Evolutionary conservation across 2,113 vertebrate species (phyloP).

Genomic region (Rhinolophus ferrumequinum): DNA sequence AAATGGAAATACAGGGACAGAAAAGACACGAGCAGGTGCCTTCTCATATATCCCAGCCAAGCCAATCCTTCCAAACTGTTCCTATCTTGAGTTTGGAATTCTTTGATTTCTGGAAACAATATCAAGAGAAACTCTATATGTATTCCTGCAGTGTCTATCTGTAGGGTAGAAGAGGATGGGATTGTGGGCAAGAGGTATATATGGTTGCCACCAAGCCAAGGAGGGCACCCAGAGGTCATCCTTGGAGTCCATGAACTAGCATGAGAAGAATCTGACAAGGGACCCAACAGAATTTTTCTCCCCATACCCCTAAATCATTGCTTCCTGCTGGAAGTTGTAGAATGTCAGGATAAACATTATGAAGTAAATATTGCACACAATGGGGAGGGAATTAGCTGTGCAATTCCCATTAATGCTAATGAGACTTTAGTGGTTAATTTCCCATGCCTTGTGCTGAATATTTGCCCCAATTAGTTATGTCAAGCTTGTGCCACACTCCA

Average conservation of each 20-base stretch:
- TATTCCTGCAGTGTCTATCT: not conserved
- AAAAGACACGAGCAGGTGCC: not conserved
- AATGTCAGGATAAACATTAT: conserved; percentile 76
- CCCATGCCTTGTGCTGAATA: conserved; percentile 76
- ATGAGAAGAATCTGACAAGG: not conserved
- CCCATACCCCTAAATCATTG: conserved; percentile 46
- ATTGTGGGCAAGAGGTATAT: not conserved
- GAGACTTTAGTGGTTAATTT: conserved; percentile 82
- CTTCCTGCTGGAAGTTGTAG: conserved; percentile 68
- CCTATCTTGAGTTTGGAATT: not conserved
- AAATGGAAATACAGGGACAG: not conserved
- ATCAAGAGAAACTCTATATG: not conserved
- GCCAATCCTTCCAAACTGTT: not conserved
- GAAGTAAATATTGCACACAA: conserved; percentile 81
- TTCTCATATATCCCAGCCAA: not conserved
- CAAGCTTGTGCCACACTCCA: conserved; percentile 55
- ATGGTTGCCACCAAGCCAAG: not conserved
- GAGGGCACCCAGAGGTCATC: not conserved
- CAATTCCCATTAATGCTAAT: conserved; percentile 79
- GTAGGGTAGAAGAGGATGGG: too few relatives aligned
- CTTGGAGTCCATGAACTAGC: not conserved
- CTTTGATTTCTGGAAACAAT: not conserved
- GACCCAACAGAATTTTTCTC: not conserved
- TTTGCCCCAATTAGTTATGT: conserved; percentile 82
- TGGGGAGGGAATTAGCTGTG: conserved; percentile 80